Base-by-base conservation (phyloP, 2,797 vertebrate genomes). In the Nannoperca obscura region DNA sequence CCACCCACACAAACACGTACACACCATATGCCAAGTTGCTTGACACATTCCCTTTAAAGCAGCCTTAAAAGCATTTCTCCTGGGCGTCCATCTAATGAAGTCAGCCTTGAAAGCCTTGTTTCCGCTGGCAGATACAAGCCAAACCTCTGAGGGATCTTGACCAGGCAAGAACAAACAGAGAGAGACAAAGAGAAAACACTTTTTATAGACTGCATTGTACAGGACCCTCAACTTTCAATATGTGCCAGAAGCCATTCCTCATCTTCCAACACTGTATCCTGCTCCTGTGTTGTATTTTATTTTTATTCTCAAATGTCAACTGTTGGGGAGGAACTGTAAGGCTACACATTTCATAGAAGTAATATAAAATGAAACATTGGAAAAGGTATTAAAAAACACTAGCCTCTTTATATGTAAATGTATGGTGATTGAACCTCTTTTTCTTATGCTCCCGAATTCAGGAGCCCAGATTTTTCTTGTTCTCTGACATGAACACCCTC, bases 1-100 rank as follows among this genome's bases (percentile, higher is more conserved):
- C 70, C 58, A 55, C 84, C 78, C 76, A 87, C 86, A 52, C 81
- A 78, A 64, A 86, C 76, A 65, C 76, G 79, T 60, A 85, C 81
- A 54, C 82, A 85, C 82, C 72, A 71, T 87, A 86, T 86, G 89
- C 76, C 84, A 71, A 80, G 55, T 82, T 80, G 78, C 84, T 81
- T 90, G 84, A 88, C 78, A 86, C 76, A 59, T 90, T 90, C 91
- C 81, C 82, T 91, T 92, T 90, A 86, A 89, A 88, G 80, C 84
- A 27, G 73, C 81, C 88, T 89, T 91, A 89, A 93, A 93, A 92
- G 84, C 86, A 65, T 87, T 86, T 85, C 85, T 92, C 88, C 70
- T 78, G 85, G 83, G 88, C 68, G n/a, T 89, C 90, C 88, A 71
- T 90, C 86, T 92, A 93, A 94, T 94, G 89, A 94, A 93, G 83